These are phyloP conservation scores for Apostichopus parvimensis DNA, from an alignment of 35 echinoderm and acorn worm species.

Conservation along the genomic window DNA sequence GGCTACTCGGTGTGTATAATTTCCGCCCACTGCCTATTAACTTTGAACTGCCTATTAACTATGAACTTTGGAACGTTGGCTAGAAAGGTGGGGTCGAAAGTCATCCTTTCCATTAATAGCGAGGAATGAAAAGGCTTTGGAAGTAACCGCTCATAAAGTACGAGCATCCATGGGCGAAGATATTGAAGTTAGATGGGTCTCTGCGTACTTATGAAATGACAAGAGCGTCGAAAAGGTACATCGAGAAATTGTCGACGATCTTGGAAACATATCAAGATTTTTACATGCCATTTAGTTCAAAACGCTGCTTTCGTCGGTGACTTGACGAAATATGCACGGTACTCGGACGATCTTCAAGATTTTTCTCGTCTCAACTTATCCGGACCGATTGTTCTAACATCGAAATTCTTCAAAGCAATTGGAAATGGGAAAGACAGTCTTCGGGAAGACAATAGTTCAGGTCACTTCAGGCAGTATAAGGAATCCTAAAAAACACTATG, in stretches of 20 bases:
- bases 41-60: no score
- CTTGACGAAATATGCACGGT: background rate
- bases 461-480: background rate
- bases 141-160: background rate
- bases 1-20: no score
- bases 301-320: conserved; percentile 53
- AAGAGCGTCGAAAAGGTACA: background rate
- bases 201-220: conserved; percentile 1
- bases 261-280: conserved; percentile 34
- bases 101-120: conserved; percentile 26
- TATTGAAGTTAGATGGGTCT: conserved; percentile 17
- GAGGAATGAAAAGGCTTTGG: background rate
- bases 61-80: background rate
- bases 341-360: conserved; percentile 38
- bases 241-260: background rate
- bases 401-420: conserved; percentile 1
- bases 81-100: background rate
- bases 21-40: no score
- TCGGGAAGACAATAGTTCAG: background rate
- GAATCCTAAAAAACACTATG: no score
- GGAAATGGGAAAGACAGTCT: conserved; percentile 6
- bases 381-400: background rate
- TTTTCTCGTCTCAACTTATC: conserved; percentile 4
- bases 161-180: background rate
- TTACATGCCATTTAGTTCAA: conserved; percentile 64